A percentile compares a stretch with the other conserved stretches of the same genome.
Conservation (phyloP, 2,888 invertebrate species). For the Falcaria lacertinaria region DNA sequence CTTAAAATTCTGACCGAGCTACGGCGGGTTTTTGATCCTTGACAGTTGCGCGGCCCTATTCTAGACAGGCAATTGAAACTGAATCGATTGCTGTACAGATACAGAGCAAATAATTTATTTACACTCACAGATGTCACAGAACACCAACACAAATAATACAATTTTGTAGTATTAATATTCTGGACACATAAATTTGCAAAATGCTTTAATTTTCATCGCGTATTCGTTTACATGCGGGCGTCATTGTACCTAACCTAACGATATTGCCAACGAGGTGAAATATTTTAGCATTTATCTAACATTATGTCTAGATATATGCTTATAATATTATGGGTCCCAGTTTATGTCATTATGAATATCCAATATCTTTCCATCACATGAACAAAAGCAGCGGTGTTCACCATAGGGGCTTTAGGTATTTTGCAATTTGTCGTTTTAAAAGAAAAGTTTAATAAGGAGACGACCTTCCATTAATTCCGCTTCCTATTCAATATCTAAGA, state of each 20-base stretch:
- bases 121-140: too few species aligned
- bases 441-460: constrained; percentile 7
- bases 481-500: constrained; percentile 30
- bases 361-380: too few species aligned
- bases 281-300: too few species aligned
- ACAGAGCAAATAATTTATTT: too few species aligned
- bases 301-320: too few species aligned
- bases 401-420: too few species aligned
- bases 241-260: neutral
- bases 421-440: too few species aligned
- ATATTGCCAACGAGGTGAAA: neutral
- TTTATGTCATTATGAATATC: too few species aligned
- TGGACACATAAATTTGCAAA: neutral
- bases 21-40: constrained; percentile 25
- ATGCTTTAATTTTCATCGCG: neutral
- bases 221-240: neutral
- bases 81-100: constrained; percentile 14
- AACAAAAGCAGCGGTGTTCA: too few species aligned
- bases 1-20: constrained; percentile 33
- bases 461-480: constrained; percentile 19
- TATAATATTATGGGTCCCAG: too few species aligned
- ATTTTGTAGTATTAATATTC: neutral
- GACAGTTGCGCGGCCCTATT: constrained; percentile 10
- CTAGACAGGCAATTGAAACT: constrained; percentile 11
- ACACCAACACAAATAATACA: too few species aligned